These are phyloP conservation scores for Sympetrum striolatum DNA, from an alignment of 2,888 invertebrate genomes.

Conservation along the genomic window DNA sequence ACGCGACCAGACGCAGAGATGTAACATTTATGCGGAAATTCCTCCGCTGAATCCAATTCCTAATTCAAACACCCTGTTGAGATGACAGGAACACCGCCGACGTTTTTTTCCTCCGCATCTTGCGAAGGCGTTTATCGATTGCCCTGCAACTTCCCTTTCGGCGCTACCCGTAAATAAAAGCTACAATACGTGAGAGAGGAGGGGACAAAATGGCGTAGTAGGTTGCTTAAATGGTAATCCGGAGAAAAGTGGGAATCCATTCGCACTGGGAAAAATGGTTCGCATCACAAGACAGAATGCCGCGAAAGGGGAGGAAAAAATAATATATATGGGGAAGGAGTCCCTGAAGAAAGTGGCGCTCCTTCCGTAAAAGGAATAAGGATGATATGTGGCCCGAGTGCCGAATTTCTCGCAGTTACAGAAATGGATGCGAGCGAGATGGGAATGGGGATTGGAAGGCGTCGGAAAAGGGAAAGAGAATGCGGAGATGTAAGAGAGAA, in stretches of 20 bases:
- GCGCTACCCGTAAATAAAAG: slow-evolving; percentile 16
- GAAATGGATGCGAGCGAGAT: slow-evolving; percentile 26
- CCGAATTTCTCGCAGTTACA: slow-evolving; percentile 44
- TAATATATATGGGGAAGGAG: neutral
- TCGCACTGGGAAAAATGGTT: slow-evolving; percentile 33
- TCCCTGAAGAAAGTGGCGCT: slow-evolving; percentile 23
- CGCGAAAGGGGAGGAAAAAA: neutral
- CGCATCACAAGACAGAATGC: slow-evolving; percentile 24
- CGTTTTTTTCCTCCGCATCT: too few species aligned
- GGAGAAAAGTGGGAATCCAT: slow-evolving; percentile 40
- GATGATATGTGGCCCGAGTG: slow-evolving; percentile 37
- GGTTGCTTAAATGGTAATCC: slow-evolving; percentile 41
- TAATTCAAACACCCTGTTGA: too few species aligned
- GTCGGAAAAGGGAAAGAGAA: neutral
- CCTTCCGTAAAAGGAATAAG: neutral
- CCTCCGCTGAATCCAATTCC: too few species aligned
- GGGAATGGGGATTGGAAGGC: neutral
- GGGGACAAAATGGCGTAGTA: slow-evolving; percentile 31
- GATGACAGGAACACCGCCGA: too few species aligned
- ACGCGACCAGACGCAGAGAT: too few species aligned
- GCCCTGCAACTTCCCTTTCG: neutral
- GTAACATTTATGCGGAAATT: too few species aligned
- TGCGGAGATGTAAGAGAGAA: neutral
- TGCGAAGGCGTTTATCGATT: neutral
- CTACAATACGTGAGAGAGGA: neutral